Evolutionary conservation across 2,888 invertebrate species (phyloP).

Genomic region (Baronia brevicornis): DNA sequence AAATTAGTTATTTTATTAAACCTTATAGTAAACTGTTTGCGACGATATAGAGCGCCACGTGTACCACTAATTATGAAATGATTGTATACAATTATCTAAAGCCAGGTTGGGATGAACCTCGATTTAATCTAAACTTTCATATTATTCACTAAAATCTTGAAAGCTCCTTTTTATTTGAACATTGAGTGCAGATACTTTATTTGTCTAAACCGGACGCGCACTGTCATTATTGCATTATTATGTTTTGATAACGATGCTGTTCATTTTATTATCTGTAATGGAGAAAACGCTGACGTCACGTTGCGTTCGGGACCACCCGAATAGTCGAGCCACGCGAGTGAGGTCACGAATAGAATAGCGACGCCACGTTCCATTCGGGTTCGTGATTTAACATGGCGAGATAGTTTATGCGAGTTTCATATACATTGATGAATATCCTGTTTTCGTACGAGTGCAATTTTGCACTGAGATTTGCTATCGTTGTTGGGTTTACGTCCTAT

Average conservation of each 20-base stretch:
- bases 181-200: constrained; percentile 73
- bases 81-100: constrained; percentile 75
- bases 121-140: constrained; percentile 63
- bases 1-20: constrained; percentile 42
- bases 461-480: constrained; percentile 15
- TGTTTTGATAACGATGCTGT: constrained; percentile 24
- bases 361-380: constrained; percentile 12
- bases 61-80: constrained; percentile 40
- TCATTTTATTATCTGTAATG: constrained; percentile 28
- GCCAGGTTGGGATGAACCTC: constrained; percentile 65
- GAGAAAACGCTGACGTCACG: constrained; percentile 30
- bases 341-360: constrained; percentile 24
- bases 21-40: constrained; percentile 38
- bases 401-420: no score
- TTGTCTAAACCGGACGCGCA: constrained; percentile 71
- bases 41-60: constrained; percentile 24
- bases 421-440: constrained; percentile 18
- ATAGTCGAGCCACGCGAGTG: constrained; percentile 20
- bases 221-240: constrained; percentile 40
- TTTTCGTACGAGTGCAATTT: constrained; percentile 11
- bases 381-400: constrained; percentile 14
- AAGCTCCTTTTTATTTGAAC: constrained; percentile 76
- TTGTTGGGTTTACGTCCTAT: constrained; percentile 15
- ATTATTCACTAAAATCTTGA: constrained; percentile 70
- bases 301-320: constrained; percentile 30